Evolutionary conservation across 2,888 invertebrate species (phyloP).

Genomic region (Pogonocherus hispidulus): DNA sequence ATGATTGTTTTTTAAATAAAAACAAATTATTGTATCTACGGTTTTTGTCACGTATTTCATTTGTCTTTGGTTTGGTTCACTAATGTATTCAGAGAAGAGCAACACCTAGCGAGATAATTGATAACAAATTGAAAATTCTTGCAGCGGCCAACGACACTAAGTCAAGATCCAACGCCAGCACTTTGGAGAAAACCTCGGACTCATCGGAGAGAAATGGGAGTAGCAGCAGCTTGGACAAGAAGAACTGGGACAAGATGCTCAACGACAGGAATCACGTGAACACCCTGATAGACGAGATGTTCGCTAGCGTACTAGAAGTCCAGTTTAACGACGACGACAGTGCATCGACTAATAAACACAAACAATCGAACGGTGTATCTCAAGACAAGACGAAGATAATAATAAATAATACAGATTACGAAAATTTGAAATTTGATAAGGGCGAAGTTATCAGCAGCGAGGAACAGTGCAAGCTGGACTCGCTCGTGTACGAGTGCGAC

Average conservation of each 20-base stretch:
- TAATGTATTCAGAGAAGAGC: neutral
- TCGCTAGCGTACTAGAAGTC: slow-evolving; percentile 65
- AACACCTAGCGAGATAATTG: neutral
- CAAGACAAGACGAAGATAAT: slow-evolving; percentile 46
- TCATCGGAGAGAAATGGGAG: slow-evolving; percentile 36
- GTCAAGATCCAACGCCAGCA: slow-evolving; percentile 33
- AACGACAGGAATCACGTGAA: slow-evolving; percentile 66
- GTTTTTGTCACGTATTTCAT: too few species aligned
- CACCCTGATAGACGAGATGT: slow-evolving; percentile 66
- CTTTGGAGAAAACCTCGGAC: slow-evolving; percentile 35
- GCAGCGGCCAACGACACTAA: slow-evolving; percentile 22
- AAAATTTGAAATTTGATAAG: slow-evolving; percentile 47
- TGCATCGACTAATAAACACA: slow-evolving; percentile 13
- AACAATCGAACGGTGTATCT: slow-evolving; percentile 41
- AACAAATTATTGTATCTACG: too few species aligned
- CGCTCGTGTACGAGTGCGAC: neutral
- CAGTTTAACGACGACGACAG: slow-evolving; percentile 51
- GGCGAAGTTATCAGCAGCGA: slow-evolving; percentile 21
- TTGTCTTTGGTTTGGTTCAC: neutral
- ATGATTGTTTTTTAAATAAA: too few species aligned
- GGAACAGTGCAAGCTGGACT: neutral
- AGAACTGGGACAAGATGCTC: slow-evolving; percentile 55
- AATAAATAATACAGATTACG: slow-evolving; percentile 48
- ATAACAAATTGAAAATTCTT: neutral
- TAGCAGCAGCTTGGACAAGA: slow-evolving; percentile 41